Evolutionary conservation across 2,888 invertebrate species (phyloP), one percentile per base, ranked within the genome.

Genomic region (Tenthredo livida): DNA sequence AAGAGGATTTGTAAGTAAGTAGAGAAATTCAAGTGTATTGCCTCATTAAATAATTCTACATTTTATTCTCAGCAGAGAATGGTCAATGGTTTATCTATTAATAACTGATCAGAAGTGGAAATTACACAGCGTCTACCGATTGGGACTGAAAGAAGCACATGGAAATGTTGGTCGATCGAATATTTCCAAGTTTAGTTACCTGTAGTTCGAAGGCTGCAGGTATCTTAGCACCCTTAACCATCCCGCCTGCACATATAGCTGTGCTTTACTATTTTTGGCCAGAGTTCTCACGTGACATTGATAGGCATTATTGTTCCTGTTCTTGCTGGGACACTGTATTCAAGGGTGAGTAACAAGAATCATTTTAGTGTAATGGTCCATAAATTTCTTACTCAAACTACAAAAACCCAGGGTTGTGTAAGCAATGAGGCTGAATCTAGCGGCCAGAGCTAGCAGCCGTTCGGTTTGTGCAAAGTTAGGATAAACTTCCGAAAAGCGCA

Each of bases 261-360:
- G 94, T 95, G 84, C 93, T 96, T 58, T 95, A 95, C 92, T 94
- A 95, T 90, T 95, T 96, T 89, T 97, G 96, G 96, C 95, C 95
- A 89, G 95, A 96, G 89, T 96, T 95, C 92, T 95, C 96, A 65
- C 94, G 95, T 33, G 94, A 94, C 86, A 96, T 97, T 75, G 96
- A 96, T 90, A 94, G 94, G 88, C 94, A 94, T 85, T 95, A 95
- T 88, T 97, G 97, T 90, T 95, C 95, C 21, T 96, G 96, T 92
- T 96, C 96, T 15, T 97, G 97, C 91, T 97, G 97, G 96, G 97
- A 97, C 90, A 97, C 96, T 0, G 95, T 97, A 9, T 96, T 96
- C 90, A 96, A 96, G 95, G 96, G 96, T 95, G 92, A 89, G 82
- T 67, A 67, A 47, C 17, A 72, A 29, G 17, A 2, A 47, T 67